Percentiles rank a stretch among this genome's conserved stretches.
Conservation (phyloP, 2,113 vertebrate genomes). For the Oncorhynchus mykiss region DNA sequence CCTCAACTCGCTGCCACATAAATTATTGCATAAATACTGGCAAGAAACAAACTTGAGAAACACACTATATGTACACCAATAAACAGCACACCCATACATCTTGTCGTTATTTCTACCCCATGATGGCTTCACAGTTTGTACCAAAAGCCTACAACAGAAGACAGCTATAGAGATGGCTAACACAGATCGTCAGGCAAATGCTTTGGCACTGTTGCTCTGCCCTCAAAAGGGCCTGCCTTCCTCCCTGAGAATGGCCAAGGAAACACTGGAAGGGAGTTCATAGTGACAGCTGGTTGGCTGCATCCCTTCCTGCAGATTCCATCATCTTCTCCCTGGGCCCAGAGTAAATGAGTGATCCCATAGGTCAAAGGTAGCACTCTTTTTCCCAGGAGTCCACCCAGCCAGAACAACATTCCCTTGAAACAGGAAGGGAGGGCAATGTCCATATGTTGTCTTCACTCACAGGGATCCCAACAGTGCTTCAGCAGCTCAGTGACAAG, state of each 20-base stretch:
- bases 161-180: no score
- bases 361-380: slow-evolving; percentile 69
- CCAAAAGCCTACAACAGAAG: no score
- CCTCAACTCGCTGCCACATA: no score
- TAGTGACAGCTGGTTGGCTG: slow-evolving; percentile 45
- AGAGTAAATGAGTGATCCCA: slow-evolving; percentile 61
- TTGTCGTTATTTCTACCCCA: no score
- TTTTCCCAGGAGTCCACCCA: slow-evolving; percentile 68
- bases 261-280: slow-evolving; percentile 17
- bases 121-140: no score
- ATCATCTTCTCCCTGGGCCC: slow-evolving; percentile 49
- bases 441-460: slow-evolving; percentile 78
- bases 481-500: slow-evolving; percentile 18
- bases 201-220: background rate
- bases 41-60: no score
- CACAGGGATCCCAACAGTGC: slow-evolving; percentile 4
- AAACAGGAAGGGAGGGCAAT: slow-evolving; percentile 77
- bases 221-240: background rate
- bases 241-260: slow-evolving; percentile 7
- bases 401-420: slow-evolving; percentile 63
- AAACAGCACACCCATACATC: no score
- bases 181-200: no score
- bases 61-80: no score
- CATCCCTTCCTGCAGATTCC: slow-evolving; percentile 60
- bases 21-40: no score